Evolutionary conservation across 2,113 vertebrate species (phyloP).

Genomic region (Malurus cyaneus): DNA sequence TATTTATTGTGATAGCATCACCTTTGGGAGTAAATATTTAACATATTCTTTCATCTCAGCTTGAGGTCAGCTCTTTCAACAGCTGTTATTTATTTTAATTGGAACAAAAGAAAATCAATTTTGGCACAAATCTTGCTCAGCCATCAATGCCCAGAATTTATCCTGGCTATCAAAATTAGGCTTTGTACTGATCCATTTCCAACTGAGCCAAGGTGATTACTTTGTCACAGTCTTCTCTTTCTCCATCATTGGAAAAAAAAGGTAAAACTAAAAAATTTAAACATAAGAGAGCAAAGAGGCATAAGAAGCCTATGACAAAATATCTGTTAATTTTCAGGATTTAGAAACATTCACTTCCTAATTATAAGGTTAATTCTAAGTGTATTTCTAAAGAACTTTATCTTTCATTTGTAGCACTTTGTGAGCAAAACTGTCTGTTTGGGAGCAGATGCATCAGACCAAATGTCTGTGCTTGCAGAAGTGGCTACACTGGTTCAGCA

Average conservation of each 20-base stretch:
- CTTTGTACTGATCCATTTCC: not conserved
- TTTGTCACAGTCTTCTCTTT: not conserved
- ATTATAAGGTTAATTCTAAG: not conserved
- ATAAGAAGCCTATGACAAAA: not conserved
- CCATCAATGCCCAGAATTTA: not conserved
- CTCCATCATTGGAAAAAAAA: not conserved
- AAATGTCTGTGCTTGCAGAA: conserved; percentile 77
- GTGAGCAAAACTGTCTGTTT: conserved; percentile 71
- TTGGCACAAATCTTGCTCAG: not conserved
- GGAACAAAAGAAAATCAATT: conserved; percentile 15
- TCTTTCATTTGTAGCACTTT: conserved; percentile 5
- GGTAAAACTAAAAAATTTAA: not conserved
- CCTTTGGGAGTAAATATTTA: not conserved
- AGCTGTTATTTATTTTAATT: not conserved
- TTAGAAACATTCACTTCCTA: not conserved
- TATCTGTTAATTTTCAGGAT: not conserved
- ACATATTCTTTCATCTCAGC: not conserved
- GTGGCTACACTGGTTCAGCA: conserved; percentile 52
- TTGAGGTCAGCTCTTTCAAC: not conserved
- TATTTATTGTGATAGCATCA: not conserved
- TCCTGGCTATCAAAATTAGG: not conserved
- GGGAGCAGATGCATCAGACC: conserved; percentile 72
- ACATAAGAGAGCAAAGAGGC: not conserved
- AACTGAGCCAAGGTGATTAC: not conserved
- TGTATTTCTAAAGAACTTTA: not conserved